Conservation (phyloP, 2,113 vertebrate genomes). For the Scomber japonicus region DNA sequence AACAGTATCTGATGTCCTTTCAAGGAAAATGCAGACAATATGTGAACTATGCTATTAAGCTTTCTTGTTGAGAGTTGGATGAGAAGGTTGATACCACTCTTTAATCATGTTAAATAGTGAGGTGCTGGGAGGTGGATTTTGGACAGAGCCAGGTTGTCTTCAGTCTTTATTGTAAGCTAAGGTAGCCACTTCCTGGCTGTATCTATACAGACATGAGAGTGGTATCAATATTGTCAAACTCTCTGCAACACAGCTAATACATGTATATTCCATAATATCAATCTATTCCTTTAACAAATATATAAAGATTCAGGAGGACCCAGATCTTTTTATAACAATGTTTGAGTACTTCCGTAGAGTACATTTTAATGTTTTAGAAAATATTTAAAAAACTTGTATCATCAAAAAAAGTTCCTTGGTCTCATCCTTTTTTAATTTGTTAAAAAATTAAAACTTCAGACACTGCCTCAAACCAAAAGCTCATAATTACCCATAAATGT, state of each 20-base stretch:
- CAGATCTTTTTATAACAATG: neutral
- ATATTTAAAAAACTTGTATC: neutral
- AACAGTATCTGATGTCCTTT: neutral
- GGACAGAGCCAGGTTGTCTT: neutral
- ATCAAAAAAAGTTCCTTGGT: too few species aligned
- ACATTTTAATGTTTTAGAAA: neutral
- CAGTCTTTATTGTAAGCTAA: neutral
- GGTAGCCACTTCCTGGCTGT: too few species aligned
- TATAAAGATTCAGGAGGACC: neutral
- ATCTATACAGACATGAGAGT: neutral
- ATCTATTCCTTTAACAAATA: neutral
- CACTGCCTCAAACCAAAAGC: constrained; percentile 1
- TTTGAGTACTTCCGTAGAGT: neutral
- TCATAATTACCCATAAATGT: constrained; percentile 34
- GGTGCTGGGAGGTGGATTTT: neutral
- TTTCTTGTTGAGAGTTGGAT: neutral
- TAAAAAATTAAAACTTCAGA: constrained; percentile 25
- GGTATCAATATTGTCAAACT: too few species aligned
- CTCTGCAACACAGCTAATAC: too few species aligned
- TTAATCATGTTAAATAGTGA: neutral
- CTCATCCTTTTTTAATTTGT: constrained; percentile 20
- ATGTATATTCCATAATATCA: too few species aligned
- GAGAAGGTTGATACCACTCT: neutral
- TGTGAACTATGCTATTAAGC: neutral
- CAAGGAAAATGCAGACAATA: neutral